Evolutionary conservation across 2,113 vertebrate species (phyloP), one percentile per base, ranked within the genome.

Genomic region (Sus scrofa): DNA sequence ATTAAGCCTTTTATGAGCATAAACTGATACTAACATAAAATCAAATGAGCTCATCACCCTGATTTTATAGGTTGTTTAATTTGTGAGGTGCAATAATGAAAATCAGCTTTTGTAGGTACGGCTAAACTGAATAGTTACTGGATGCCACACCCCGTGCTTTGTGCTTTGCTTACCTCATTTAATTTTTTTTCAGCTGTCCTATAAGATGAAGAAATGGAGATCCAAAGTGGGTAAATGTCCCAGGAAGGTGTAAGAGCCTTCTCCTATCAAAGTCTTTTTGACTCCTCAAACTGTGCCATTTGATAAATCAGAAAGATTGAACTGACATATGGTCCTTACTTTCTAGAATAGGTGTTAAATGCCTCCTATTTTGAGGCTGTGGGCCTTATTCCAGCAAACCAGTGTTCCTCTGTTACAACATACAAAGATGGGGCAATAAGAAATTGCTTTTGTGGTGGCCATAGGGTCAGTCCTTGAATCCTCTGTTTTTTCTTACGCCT

Each of bases 1-100:
- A 94, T 89, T 78, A 96, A 95, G 63, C 73, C 39, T 84, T 88
- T 91, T 85, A 65, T 74, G 85, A 97, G 34, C 56, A 96, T 68
- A 71, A 89, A 78, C 18, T 70, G 30, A 82, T 86, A 90, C 1
- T 7, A 30, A 37, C 27, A 65, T 78, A 78, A 94, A 95, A 88
- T 62, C 19, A 11, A 89, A 93, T 75, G 60, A 75, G 54, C 50
- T 95, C 75, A 92, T 68, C 71, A 79, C 20, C 65, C 44, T 71
- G 70, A 65, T 81, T 94, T 94, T 83, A 86, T 65, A 75, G 50
- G 32, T 70, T 37, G 44, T 78, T 85, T 92, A 84, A 91, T 95
- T 85, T 96, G 65, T 74, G 95, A 68, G 79, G 30, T 27, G 81
- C 15, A 60, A 50, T 84, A 70, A 95, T 84, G 70, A 83, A 96